Base-by-base conservation (phyloP, 2,797 vertebrate species). In the Squalus acanthias region DNA sequence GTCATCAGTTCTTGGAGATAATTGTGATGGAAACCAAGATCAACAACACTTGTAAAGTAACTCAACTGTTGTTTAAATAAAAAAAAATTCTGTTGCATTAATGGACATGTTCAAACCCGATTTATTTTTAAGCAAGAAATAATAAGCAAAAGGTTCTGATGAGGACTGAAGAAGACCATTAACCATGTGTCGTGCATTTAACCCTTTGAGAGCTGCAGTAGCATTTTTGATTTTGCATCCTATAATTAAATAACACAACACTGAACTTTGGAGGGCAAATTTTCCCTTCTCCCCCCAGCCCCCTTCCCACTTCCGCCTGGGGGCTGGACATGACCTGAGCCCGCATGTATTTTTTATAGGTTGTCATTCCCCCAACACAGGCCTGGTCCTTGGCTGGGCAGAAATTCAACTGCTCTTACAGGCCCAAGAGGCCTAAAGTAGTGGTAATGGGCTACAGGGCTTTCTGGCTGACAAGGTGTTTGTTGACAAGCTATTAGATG, bases 1-100 rank as follows among this genome's bases (percentile, higher is more conserved):
- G 93, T 95, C 93, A 95, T 95, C 39, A 95, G 6, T 72, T 53
- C 93, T 29, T 72, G 46, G 46, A 91, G 67, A 50, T 72, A 50
- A 15, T 29, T 50, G 65, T 94, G 10, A 53, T 53, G 13, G 93
- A 72, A 95, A 53, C 24, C 22, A 95, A 69, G 24, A 95, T 33
- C 69, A 74, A 50, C 60, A 92, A 92, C 60, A 39, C 22, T 92
- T 89, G 87, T 22, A 13, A 50, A 46, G 82, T 50, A 76, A 76
- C 12, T 33, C 29, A 87, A 87, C 82, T n/a, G 72, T 5, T 89
- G 8, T 57, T 33, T 89, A 33, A 60, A 9, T 24, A n/a, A 39
- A n/a, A 65, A 17, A 67, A 65, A 92, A 65, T 92, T 33, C 60
- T 65, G 60, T 39, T 92, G 33, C n/a, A 92, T 67, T 92, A 39